These are phyloP conservation scores for Dendrophyllia cribrosa DNA, from an alignment of 64 coral and sea anemone genomes.

Conservation along the genomic window DNA sequence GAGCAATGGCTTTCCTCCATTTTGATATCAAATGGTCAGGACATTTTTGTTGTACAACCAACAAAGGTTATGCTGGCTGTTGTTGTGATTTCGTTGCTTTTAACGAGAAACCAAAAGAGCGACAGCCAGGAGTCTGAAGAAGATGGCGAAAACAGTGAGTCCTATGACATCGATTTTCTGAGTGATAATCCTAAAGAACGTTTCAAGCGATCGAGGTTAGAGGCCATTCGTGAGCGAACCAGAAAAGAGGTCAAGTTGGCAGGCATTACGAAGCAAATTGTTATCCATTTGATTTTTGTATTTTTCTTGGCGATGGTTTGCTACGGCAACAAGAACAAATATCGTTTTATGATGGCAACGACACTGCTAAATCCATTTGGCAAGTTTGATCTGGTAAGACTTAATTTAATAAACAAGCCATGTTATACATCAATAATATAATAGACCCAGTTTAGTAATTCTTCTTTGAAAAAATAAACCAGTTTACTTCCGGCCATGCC, in stretches of 20 bases:
- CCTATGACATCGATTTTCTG: constrained; percentile 6
- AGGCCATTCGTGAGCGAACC: constrained; percentile 59
- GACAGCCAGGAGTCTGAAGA: neutral
- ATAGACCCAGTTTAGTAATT: no score
- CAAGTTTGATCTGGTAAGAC: constrained; percentile 79
- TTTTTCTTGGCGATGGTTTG: constrained; percentile 78
- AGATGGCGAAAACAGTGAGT: neutral
- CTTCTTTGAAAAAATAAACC: no score
- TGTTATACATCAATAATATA: no score
- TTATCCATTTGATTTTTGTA: constrained; percentile 67
- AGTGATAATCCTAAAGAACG: neutral
- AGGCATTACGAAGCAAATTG: constrained; percentile 61
- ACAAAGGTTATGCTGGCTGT: constrained; percentile 73
- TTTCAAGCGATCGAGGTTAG: constrained; percentile 25
- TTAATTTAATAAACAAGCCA: no score
- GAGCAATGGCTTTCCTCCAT: constrained; percentile 93
- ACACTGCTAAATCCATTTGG: constrained; percentile 42
- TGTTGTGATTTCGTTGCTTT: constrained; percentile 59
- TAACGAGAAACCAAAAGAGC: constrained; percentile 17
- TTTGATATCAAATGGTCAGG: constrained; percentile 78
- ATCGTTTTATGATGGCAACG: constrained; percentile 74
- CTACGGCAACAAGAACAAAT: constrained; percentile 75
- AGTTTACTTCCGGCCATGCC: no score
- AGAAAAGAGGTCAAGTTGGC: constrained; percentile 73
- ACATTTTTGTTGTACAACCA: constrained; percentile 87